Base-by-base conservation (phyloP, 2,888 invertebrate species). In the Thalpophila matura region DNA sequence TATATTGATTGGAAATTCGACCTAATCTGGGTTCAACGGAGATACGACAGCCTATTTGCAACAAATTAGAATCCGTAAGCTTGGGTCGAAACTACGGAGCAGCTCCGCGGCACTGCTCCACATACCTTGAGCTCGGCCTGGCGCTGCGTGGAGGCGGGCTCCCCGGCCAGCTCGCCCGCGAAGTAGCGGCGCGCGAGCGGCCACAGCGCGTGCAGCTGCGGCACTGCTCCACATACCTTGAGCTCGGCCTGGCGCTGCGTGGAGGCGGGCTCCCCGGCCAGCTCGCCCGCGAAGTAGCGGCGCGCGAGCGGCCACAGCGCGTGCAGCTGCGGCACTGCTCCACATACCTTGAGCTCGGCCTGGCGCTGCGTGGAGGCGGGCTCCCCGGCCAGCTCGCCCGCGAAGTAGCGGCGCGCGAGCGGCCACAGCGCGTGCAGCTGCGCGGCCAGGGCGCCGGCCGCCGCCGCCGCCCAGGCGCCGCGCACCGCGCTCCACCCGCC, bases 281-380 rank as follows among this genome's bases (percentile, higher is more conserved):
- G 92, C 85, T 98, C 98, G 10, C 98, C 98, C 6, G 97, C 97
- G 89, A 99, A 99, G 95, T 99, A 99, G 42, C 98, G 97, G 85
- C 99, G 97, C 0, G 99, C 99, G 1, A 99, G 96, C 86, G 98
- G 98, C 99, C 99, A 99, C 80, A 99, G 96, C 89, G n/a, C n/a
- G n/a, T n/a, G 98, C 85, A 99, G 96, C 78, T 93, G 92, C 10
- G 88, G n/a, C n/a, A n/a, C n/a, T n/a, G n/a, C n/a, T n/a, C n/a
- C n/a, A n/a, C n/a, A n/a, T 38, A 72, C 97, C 96, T 98, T 98
- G 75, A 98, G 98, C 45, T 97, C 96, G 0, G 95, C 95, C 62
- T 98, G 98, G 53, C 97, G 96, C n/a, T 96, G 96, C 2, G 96
- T 90, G 86, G 97, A 97, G 10, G 96, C 95, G 71, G 97, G 96